Evolutionary conservation across 2,113 vertebrate genomes (phyloP), one percentile per base, ranked within the genome.

Genomic region (Mixornis gularis): DNA sequence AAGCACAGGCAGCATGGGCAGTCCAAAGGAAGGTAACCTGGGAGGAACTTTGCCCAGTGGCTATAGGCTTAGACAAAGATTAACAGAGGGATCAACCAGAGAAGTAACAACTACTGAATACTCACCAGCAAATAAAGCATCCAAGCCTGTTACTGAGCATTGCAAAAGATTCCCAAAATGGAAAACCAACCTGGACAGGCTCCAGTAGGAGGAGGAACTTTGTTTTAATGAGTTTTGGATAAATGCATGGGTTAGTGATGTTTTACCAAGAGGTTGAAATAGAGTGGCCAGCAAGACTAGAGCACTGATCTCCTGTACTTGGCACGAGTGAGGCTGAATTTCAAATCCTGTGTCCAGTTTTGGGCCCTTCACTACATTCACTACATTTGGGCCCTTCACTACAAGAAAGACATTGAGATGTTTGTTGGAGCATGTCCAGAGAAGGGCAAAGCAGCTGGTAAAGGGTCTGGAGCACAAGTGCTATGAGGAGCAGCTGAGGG

Each of bases 1-100:
- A 3, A 60, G 38, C 25, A 63, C 19, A 53, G 55, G 48, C 7
- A 9, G 16, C 2, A 3, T 0, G 0, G 10, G 30, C 56, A 87
- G 29, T 26, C 38, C 81, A 71, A 51, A 66, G 44, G 18, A 85
- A 76, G 32, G 49, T 17, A n/a, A 72, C 14, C 34, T 59, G 25
- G 3, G 13, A 79, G 24, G 24, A 68, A 29, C 53, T 81, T 25
- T 82, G 26, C 30, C 48, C 62, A 26, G 38, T 43, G 48, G 32
- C 58, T 74, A 41, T 1, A 71, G 24, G 13, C 13, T 64, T 64
- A 76, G 52, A 22, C 11, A 8, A 87, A 76, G 36, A 79, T 24
- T 43, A 87, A 74, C 12, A 22, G 32, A 62, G 22, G 8, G 8
- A 64, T 48, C 44, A 26, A 63, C 6, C 3, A 3, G 26, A 76